Conservation (phyloP, 2,888 invertebrate genomes). For the Harpagoxenus sublaevis region DNA sequence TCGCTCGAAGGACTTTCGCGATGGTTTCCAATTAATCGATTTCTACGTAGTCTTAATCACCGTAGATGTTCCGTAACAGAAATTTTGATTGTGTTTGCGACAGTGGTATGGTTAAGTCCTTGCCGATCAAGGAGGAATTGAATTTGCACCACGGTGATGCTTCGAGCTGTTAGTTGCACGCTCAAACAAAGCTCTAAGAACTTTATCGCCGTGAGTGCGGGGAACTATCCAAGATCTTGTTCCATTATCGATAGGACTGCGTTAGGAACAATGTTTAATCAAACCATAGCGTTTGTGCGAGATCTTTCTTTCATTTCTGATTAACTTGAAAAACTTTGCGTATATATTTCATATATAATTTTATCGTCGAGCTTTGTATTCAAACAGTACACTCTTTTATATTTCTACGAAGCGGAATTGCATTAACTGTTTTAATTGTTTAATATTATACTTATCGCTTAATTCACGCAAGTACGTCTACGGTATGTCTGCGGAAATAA, state of each 20-base stretch:
- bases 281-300: not conserved
- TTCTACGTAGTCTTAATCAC: constrained; percentile 27
- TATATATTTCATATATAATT: not conserved
- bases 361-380: not conserved
- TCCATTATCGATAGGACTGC: constrained; percentile 26
- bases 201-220: constrained; percentile 26
- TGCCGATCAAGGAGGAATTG: constrained; percentile 52
- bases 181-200: constrained; percentile 54
- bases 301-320: not conserved
- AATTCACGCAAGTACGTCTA: not conserved
- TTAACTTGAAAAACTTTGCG: not conserved
- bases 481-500: constrained; percentile 1
- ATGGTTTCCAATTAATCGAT: constrained; percentile 45
- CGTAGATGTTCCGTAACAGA: constrained; percentile 51
- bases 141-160: constrained; percentile 48
- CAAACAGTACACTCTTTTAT: not conserved
- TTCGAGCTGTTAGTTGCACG: constrained; percentile 51
- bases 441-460: not conserved
- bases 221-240: constrained; percentile 5
- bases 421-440: not conserved
- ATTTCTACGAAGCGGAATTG: not conserved
- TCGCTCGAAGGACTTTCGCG: constrained; percentile 20
- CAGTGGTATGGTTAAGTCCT: constrained; percentile 53
- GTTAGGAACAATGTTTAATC: constrained; percentile 5
- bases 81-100: constrained; percentile 57